Evolutionary conservation across 2,797 vertebrate genomes (phyloP), one percentile per base, ranked within the genome.

Genomic region (Leptodactylus fallax): DNA sequence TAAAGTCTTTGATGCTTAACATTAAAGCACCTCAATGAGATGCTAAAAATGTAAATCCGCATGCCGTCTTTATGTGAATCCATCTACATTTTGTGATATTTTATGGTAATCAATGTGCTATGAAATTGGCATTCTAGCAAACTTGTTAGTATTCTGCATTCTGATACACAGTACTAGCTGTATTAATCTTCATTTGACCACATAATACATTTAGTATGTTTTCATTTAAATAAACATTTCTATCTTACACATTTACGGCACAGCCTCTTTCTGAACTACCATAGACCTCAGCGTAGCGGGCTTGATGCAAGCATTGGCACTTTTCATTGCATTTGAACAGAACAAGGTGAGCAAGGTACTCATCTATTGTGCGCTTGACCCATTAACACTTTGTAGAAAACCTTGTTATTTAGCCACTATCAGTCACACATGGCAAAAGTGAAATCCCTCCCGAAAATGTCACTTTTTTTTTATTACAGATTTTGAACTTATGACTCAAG

Each of bases 1-100:
- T 14, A 69, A 69, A 69, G 65, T 36, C 25, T 36, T 69, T 69
- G 65, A 69, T 69, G 65, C 65, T 25, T 69, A 69, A 69, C 25
- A 14, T 69, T 69, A 69, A 69, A 36, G 65, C 25, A 69, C 65
- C 65, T 69, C 25, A 36, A 69, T 16, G 65, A 69, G 65, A 69
- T 27, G 65, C 65, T 69, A 69, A 69, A 69, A 69, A 27, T 27
- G 65, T 69, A 36, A 27, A 69, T 69, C 65, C 13, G 12, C 65
- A 69, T 69, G 65, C 65, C 27, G 65, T 36, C 65, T 69, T 69
- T 69, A 27, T 14, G 3, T 69, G 65, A 69, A 69, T 69, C 65
- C 65, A 36, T 12, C 25, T 27, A 27, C 25, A 36, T 69, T 27
- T 36, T 27, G 25, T 27, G 14, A 69, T 69, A 69, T 69, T 69